phyloP scores from a whole-genome alignment of 2,888 invertebrate genomes.

The Lepetodrilus schrolli region DNA sequence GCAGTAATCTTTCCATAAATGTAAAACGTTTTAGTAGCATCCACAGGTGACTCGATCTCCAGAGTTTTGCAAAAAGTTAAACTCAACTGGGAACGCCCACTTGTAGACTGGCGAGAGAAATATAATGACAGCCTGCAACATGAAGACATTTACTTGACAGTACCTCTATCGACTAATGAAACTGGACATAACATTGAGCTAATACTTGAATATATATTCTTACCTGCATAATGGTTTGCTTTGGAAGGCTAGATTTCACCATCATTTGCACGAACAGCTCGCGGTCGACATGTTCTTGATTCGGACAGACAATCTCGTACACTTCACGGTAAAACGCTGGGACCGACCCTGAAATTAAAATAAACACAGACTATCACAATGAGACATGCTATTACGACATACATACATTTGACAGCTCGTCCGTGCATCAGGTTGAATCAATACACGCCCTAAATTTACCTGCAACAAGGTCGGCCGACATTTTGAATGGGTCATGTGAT shows the following conservation, averaged over 20 bases:
- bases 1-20: too few species aligned
- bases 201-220: too few species aligned
- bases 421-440: neutral
- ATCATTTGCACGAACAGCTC: constrained; percentile 74
- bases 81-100: too few species aligned
- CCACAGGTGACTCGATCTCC: too few species aligned
- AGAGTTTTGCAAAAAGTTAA: too few species aligned
- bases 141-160: neutral
- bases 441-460: constrained; percentile 51
- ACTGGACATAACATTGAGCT: neutral
- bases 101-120: too few species aligned
- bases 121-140: too few species aligned
- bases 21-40: too few species aligned
- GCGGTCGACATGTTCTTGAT: constrained; percentile 75
- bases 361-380: neutral
- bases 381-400: neutral
- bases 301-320: constrained; percentile 75
- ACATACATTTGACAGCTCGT: neutral
- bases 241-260: constrained; percentile 73
- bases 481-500: constrained; percentile 68
- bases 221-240: constrained; percentile 72
- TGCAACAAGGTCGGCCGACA: constrained; percentile 70
- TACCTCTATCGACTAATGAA: neutral
- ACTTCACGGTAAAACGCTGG: constrained; percentile 75
- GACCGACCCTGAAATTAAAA: constrained; percentile 71